phyloP scores from a whole-genome alignment of 2,888 invertebrate species.

The Apoda limacodes region DNA sequence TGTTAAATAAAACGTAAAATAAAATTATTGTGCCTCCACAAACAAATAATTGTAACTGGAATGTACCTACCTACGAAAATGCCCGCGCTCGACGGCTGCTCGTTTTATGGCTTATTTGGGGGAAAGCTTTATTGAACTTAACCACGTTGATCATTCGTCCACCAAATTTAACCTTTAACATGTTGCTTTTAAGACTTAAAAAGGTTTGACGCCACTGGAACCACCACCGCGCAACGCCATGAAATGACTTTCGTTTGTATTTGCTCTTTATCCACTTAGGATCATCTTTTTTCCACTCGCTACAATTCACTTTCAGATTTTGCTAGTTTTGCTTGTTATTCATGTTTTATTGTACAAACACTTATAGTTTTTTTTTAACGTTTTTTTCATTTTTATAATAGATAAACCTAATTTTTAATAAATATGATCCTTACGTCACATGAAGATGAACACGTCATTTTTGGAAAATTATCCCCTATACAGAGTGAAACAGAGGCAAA shows the following conservation, averaged over 20 bases:
- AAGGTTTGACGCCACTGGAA: constrained; percentile 27
- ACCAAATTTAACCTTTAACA: constrained; percentile 41
- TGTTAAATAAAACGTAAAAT: constrained; percentile 71
- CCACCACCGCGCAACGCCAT: constrained; percentile 59
- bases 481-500: too few relatives aligned
- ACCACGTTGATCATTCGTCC: constrained; percentile 46
- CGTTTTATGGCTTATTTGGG: constrained; percentile 70
- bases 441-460: too few relatives aligned
- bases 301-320: constrained; percentile 67
- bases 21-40: constrained; percentile 69
- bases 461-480: too few relatives aligned
- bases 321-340: constrained; percentile 42
- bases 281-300: constrained; percentile 65
- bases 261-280: constrained; percentile 67
- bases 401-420: too few relatives aligned
- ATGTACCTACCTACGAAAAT: constrained; percentile 41
- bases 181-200: constrained; percentile 29
- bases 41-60: constrained; percentile 68
- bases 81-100: constrained; percentile 60
- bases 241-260: constrained; percentile 69
- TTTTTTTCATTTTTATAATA: too few relatives aligned
- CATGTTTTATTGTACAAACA: too few relatives aligned
- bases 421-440: too few relatives aligned
- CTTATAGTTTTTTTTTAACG: too few relatives aligned
- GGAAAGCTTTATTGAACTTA: constrained; percentile 68